A percentile compares a stretch with the other conserved stretches of the same genome.
These are phyloP conservation scores for Empis stercorea DNA, from an alignment of 2,888 invertebrate species.

Conservation along the genomic window DNA sequence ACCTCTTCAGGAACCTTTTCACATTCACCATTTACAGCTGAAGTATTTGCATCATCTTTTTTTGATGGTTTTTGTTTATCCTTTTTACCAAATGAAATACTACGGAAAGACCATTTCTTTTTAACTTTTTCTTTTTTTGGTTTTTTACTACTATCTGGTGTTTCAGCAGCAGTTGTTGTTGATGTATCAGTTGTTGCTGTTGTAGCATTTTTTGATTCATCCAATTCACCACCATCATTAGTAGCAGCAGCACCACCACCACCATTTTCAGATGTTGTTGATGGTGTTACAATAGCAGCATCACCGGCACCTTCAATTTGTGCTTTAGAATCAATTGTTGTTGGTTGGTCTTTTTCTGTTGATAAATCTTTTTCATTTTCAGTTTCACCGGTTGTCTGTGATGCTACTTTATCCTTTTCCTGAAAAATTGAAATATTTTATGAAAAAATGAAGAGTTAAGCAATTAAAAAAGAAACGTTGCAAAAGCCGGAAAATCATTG, in stretches of 20 bases:
- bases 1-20: slow-evolving; percentile 54
- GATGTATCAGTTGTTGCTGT: slow-evolving; percentile 9
- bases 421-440: slow-evolving; percentile 27
- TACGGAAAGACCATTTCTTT: slow-evolving; percentile 84
- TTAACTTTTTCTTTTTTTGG: slow-evolving; percentile 60
- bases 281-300: slow-evolving; percentile 13
- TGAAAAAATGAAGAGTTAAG: slow-evolving; percentile 2
- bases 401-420: slow-evolving; percentile 47
- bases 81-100: slow-evolving; percentile 75
- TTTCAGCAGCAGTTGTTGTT: slow-evolving; percentile 19
- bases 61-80: slow-evolving; percentile 75
- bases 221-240: slow-evolving; percentile 34
- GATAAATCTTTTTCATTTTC: slow-evolving; percentile 57
- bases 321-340: slow-evolving; percentile 6
- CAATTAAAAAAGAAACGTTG: background rate
- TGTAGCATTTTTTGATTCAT: slow-evolving; percentile 12
- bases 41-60: slow-evolving; percentile 35
- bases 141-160: slow-evolving; percentile 39
- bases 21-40: slow-evolving; percentile 42
- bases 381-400: slow-evolving; percentile 40
- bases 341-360: slow-evolving; percentile 45
- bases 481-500: too few species aligned
- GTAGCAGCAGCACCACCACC: too few species aligned
- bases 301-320: slow-evolving; percentile 11
- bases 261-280: slow-evolving; percentile 14